A percentile compares a stretch with the other conserved stretches of the same genome.
Evolutionary conservation across 2,888 invertebrate genomes (phyloP).

Genomic region (Gnatocerus cornutus): DNA sequence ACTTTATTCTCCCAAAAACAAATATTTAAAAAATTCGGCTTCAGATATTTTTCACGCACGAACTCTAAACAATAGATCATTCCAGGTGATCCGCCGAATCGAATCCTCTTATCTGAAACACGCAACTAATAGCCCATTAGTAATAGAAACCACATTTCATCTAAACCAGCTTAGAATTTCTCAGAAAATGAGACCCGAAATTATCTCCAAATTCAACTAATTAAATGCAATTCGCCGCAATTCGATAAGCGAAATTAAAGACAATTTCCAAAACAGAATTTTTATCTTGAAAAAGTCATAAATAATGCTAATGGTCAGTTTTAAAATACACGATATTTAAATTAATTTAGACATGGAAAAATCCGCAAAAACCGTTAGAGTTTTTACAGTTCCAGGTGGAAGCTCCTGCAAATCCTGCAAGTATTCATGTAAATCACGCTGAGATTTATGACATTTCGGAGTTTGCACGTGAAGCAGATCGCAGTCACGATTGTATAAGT

Average conservation of each 20-base stretch:
- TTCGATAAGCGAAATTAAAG: slow-evolving; percentile 22
- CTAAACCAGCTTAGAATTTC: background rate
- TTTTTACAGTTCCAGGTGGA: background rate
- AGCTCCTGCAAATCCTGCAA: slow-evolving; percentile 25
- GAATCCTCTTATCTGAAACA: too few species aligned
- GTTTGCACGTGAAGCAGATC: slow-evolving; percentile 40
- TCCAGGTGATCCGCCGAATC: too few species aligned
- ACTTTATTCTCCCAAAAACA: too few species aligned
- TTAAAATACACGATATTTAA: slow-evolving; percentile 35
- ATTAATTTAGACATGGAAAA: slow-evolving; percentile 30
- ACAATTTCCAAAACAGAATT: slow-evolving; percentile 13
- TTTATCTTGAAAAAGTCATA: slow-evolving; percentile 25
- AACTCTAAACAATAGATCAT: too few species aligned
- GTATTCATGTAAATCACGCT: slow-evolving; percentile 36
- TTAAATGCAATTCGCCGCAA: slow-evolving; percentile 23
- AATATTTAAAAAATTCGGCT: too few species aligned
- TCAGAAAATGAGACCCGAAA: background rate
- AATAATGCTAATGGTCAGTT: slow-evolving; percentile 28
- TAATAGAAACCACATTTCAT: background rate
- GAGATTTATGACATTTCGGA: slow-evolving; percentile 40
- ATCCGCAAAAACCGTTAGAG: slow-evolving; percentile 23
- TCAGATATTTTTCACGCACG: too few species aligned
- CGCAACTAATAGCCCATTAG: background rate
- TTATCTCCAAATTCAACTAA: slow-evolving; percentile 8
- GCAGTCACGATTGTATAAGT: slow-evolving; percentile 40